Percentiles rank a stretch among this genome's conserved stretches.
Evolutionary conservation across 23 tunicate species (phyloP).

Genomic region (Halocynthia aurantium): DNA sequence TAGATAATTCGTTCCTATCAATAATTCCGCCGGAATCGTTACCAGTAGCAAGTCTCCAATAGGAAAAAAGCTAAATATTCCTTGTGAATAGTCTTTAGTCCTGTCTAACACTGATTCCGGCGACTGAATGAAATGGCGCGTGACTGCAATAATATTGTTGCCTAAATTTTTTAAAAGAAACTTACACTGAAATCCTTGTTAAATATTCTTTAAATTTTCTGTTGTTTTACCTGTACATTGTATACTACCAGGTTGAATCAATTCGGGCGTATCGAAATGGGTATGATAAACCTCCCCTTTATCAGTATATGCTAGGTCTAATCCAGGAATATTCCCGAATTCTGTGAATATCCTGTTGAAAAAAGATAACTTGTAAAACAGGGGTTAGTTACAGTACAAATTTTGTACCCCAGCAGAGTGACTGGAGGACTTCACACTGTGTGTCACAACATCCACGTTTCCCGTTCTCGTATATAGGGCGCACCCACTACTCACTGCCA

Average conservation of each 20-base stretch:
- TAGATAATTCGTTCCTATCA: constrained; percentile 29
- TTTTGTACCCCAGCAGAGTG: too few relatives aligned
- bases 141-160: constrained; percentile 64
- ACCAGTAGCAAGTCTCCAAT: constrained; percentile 46
- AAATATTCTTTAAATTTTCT: too few relatives aligned
- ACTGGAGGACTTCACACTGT: too few relatives aligned
- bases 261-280: constrained; percentile 36
- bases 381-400: neutral
- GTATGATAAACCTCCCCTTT: constrained; percentile 92
- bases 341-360: constrained; percentile 75
- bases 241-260: constrained; percentile 61
- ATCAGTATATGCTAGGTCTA: constrained; percentile 65
- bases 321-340: constrained; percentile 71
- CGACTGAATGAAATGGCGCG: constrained; percentile 35
- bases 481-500: too few relatives aligned
- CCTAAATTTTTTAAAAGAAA: constrained; percentile 16
- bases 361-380: too few relatives aligned
- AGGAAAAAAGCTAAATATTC: constrained; percentile 44
- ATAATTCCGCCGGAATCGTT: constrained; percentile 40
- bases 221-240: constrained; percentile 71
- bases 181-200: too few relatives aligned
- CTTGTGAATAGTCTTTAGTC: constrained; percentile 44
- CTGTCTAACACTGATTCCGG: constrained; percentile 43
- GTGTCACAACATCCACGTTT: too few relatives aligned
- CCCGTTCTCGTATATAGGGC: too few relatives aligned